phyloP scores from a whole-genome alignment of 2,797 vertebrate species.

The Ctenochaetus hawaiiensis region DNA sequence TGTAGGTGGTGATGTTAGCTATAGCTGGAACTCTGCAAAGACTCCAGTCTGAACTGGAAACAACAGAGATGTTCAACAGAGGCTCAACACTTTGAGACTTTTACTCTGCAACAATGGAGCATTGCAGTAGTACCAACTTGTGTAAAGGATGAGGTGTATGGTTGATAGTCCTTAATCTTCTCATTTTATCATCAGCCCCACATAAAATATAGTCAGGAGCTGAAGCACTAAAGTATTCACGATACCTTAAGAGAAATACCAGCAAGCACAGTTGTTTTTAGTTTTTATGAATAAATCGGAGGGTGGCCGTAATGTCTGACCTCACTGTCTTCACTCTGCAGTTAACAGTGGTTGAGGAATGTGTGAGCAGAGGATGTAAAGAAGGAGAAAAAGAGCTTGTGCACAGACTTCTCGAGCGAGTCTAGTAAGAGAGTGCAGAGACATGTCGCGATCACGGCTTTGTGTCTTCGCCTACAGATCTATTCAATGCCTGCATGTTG shows the following conservation, averaged over 20 bases:
- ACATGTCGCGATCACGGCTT: slow-evolving; percentile 54
- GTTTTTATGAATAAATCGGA: slow-evolving; percentile 19
- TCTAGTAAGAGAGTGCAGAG: slow-evolving; percentile 54
- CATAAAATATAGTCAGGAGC: slow-evolving; percentile 33
- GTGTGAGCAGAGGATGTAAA: slow-evolving; percentile 59
- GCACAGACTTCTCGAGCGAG: slow-evolving; percentile 73
- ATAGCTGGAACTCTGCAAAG: slow-evolving; percentile 56
- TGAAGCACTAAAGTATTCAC: slow-evolving; percentile 36
- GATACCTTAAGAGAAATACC: slow-evolving; percentile 39
- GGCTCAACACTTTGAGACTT: slow-evolving; percentile 17
- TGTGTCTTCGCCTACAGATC: slow-evolving; percentile 61
- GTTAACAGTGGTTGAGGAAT: slow-evolving; percentile 65
- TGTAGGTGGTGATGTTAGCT: slow-evolving; percentile 39
- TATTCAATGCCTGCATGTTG: slow-evolving; percentile 63
- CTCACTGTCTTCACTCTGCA: slow-evolving; percentile 57
- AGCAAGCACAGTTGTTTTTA: slow-evolving; percentile 10
- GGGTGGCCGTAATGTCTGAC: slow-evolving; percentile 56
- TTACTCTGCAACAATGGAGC: slow-evolving; percentile 25
- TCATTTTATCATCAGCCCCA: slow-evolving; percentile 37
- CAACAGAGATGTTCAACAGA: not conserved
- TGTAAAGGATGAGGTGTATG: slow-evolving; percentile 35
- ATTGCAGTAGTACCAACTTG: slow-evolving; percentile 43
- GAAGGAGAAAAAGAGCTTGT: slow-evolving; percentile 74
- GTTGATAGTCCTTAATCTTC: slow-evolving; percentile 47
- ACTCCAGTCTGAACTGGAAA: slow-evolving; percentile 40